Conservation (phyloP, 2,888 invertebrate genomes). For the Labia minor region DNA sequence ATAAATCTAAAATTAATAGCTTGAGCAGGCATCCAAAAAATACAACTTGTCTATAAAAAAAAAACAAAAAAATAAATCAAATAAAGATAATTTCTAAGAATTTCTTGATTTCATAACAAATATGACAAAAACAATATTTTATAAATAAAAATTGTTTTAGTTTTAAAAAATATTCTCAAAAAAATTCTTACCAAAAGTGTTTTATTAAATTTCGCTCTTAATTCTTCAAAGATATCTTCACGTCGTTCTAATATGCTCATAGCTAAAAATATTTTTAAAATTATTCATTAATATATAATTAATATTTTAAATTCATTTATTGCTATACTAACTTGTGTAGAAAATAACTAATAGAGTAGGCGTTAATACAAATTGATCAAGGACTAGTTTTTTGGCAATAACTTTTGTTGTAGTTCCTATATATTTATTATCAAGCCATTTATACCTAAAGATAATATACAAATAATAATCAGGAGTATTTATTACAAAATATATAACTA, state of each 20-base stretch:
- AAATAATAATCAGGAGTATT: conserved; percentile 14
- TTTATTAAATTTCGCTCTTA: conserved; percentile 55
- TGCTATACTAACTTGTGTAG: conserved; percentile 50
- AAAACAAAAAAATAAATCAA: conserved; percentile 14
- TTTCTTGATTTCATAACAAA: too few relatives aligned
- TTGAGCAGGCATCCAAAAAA: conserved; percentile 76
- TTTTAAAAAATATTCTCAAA: too few relatives aligned
- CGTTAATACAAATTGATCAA: conserved; percentile 68
- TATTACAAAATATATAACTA: too few relatives aligned
- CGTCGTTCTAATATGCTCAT: conserved; percentile 65
- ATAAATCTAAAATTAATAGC: conserved; percentile 64
- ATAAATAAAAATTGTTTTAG: too few relatives aligned
- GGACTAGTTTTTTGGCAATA: conserved; percentile 55
- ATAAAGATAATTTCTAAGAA: too few relatives aligned
- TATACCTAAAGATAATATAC: conserved; percentile 51
- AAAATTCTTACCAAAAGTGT: conserved; percentile 38
- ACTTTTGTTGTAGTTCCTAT: conserved; percentile 51
- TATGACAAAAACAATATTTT: too few relatives aligned
- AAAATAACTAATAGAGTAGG: conserved; percentile 59
- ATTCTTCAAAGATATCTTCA: conserved; percentile 57
- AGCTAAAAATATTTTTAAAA: conserved; percentile 40
- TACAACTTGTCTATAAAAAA: conserved; percentile 51
- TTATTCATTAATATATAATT: not conserved
- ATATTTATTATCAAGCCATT: conserved; percentile 59
- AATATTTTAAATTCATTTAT: not conserved